Evolutionary conservation across 2,888 invertebrate species (phyloP), one percentile per base, ranked within the genome.

Genomic region (Mesoligia furuncula): DNA sequence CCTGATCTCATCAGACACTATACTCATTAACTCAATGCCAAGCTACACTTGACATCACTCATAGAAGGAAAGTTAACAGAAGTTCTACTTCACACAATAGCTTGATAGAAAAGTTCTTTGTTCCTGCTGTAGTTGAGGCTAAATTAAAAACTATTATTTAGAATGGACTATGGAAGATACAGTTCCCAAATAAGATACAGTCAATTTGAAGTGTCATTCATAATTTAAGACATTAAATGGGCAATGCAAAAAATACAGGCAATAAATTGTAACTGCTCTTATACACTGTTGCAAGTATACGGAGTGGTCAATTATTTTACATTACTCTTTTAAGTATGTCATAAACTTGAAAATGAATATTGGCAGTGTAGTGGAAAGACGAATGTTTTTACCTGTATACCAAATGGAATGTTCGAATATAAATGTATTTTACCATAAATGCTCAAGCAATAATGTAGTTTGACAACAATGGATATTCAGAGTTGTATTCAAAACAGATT

Each of bases 31-130:
- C 68, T 79, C 76, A 86, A 94, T 95, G 94, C 93, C 93, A 93
- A 78, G 61, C 79, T 79, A 85, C 87, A 91, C 89, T 93, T 93
- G 92, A 93, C 92, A 92, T 93, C 90, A 93, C 24, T n/a, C 24
- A 65, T 45, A 57, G 9, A 61, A 20, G 20, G 11, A 65, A 31
- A 70, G 0, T 13, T 9, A 36, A 51, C 81, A 88, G 86, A 86
- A 87, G 79, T 64, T 11, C 24, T 67, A 77, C 39, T 81, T 57
- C 11, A 70, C 8, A 54, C 39, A 76, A 66, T 4, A 67, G 6
- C 5, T 31, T n/a, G n/a, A 9, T n/a, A 17, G 1, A 39, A 36
- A 68, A 31, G 24, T 9, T 2, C 1, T 48, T 27, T 57, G 9
- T 31, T 20, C 9, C 1, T 45, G 1, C 15, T 45, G 27, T 15